These are phyloP conservation scores for Orientallactaga bullata DNA, from an alignment of 2,113 vertebrate species.

Conservation along the genomic window DNA sequence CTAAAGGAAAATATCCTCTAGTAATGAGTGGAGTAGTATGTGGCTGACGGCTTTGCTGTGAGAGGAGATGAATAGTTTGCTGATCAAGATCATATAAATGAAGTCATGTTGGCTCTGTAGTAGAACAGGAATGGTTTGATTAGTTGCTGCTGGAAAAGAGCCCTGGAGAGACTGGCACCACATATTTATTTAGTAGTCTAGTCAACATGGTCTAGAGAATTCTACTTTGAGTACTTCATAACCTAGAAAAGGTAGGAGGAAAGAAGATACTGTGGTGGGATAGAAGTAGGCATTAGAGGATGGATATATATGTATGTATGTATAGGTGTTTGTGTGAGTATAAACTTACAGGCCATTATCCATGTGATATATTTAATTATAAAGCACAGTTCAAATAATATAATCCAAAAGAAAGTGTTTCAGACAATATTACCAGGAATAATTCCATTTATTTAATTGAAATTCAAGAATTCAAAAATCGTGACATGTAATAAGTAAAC, in stretches of 20 bases:
- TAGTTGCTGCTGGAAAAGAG: not conserved
- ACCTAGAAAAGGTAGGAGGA: not conserved
- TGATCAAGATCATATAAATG: not conserved
- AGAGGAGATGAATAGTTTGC: not conserved
- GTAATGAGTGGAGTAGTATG: not conserved
- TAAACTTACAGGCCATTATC: not conserved
- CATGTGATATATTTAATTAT: slow-evolving; percentile 38
- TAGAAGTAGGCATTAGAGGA: not conserved
- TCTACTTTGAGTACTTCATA: not conserved
- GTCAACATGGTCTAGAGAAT: not conserved
- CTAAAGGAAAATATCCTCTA: not conserved
- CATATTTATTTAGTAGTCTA: not conserved
- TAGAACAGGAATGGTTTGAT: not conserved
- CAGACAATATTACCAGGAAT: not conserved
- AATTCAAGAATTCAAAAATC: slow-evolving; percentile 4
- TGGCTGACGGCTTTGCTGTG: not conserved
- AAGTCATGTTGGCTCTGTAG: not conserved
- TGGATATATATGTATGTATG: not conserved
- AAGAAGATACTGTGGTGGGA: not conserved
- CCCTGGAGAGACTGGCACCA: not conserved
- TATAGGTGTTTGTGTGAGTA: too few species aligned
- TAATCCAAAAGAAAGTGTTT: slow-evolving; percentile 33
- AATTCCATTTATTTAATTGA: slow-evolving; percentile 13
- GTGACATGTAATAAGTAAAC: slow-evolving; percentile 6
- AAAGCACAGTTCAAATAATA: not conserved